Percentiles rank a stretch among this genome's conserved stretches.
Conservation (phyloP, 2,797 vertebrate genomes). For the Nasua narica region DNA sequence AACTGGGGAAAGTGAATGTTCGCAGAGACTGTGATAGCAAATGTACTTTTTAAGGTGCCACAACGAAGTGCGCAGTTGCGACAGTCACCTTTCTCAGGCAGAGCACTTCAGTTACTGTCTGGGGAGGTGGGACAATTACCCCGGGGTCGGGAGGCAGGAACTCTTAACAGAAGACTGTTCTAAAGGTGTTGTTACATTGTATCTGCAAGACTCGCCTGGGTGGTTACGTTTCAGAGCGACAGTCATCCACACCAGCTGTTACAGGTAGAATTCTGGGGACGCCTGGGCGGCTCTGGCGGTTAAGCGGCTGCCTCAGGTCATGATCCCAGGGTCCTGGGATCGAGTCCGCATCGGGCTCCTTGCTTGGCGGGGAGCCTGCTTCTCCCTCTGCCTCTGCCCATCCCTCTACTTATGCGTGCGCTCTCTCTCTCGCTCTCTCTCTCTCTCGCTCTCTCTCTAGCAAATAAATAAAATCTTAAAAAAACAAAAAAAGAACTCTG, state of each 20-base stretch:
- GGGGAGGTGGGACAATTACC: background rate
- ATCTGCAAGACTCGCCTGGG: background rate
- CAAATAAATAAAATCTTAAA: too few species aligned
- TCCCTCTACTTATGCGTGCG: too few species aligned
- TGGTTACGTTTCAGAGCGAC: background rate
- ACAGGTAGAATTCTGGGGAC: background rate
- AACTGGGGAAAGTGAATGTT: constrained; percentile 36
- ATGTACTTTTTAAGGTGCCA: background rate
- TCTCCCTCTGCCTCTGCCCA: too few species aligned
- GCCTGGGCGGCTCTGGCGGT: too few species aligned
- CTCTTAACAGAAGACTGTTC: rapidly evolving
- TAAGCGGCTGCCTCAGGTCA: too few species aligned
- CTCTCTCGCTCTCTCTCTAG: too few species aligned
- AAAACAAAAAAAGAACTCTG: background rate
- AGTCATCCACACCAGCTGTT: too few species aligned
- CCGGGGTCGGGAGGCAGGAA: too few species aligned
- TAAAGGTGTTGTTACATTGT: rapidly evolving
- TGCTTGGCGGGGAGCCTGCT: too few species aligned
- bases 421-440: too few species aligned
- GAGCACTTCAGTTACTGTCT: rapidly evolving
- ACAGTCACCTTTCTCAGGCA: background rate
- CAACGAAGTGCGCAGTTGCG: background rate
- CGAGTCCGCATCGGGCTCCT: too few species aligned
- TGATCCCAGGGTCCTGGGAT: too few species aligned
- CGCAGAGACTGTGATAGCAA: background rate